Percentiles rank a stretch among this genome's conserved stretches.
These are phyloP conservation scores for Callyntrura sp. DNA, from an alignment of 2,888 invertebrate genomes.

Conservation along the genomic window DNA sequence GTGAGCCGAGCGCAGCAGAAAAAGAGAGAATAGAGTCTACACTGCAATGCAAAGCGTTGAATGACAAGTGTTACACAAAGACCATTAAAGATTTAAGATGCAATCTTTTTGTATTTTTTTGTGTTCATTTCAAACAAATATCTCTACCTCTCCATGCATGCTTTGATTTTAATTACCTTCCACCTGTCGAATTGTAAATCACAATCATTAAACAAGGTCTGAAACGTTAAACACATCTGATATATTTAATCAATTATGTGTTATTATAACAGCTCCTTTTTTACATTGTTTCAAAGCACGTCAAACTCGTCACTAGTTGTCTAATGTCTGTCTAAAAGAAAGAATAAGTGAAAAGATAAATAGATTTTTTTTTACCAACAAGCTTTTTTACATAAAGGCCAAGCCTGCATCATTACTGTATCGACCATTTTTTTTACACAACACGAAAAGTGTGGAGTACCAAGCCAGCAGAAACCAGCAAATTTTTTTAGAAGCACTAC, in stretches of 20 bases:
- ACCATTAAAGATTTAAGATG: neutral
- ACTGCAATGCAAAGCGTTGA: neutral
- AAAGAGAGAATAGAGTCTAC: neutral
- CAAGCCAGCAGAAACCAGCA: too few species aligned
- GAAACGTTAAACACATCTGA: neutral
- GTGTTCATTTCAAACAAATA: neutral
- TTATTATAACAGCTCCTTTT: neutral
- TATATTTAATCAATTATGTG: neutral
- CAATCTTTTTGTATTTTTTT: neutral
- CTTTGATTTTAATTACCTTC: slow-evolving; percentile 35
- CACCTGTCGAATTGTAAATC: slow-evolving; percentile 43
- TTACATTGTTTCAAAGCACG: neutral
- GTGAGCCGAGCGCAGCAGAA: neutral
- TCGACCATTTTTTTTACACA: too few species aligned
- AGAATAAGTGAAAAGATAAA: too few species aligned
- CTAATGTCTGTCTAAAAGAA: too few species aligned
- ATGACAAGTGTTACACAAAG: neutral
- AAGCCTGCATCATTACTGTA: too few species aligned
- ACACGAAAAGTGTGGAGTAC: too few species aligned
- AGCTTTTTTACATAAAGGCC: too few species aligned
- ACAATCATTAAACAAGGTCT: slow-evolving; percentile 25
- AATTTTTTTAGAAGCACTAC: too few species aligned
- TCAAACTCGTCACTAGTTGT: too few species aligned
- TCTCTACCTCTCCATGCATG: neutral
- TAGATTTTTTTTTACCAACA: too few species aligned